Evolutionary conservation across 2,113 vertebrate genomes (phyloP).

Genomic region (Pyrgilauda ruficollis): DNA sequence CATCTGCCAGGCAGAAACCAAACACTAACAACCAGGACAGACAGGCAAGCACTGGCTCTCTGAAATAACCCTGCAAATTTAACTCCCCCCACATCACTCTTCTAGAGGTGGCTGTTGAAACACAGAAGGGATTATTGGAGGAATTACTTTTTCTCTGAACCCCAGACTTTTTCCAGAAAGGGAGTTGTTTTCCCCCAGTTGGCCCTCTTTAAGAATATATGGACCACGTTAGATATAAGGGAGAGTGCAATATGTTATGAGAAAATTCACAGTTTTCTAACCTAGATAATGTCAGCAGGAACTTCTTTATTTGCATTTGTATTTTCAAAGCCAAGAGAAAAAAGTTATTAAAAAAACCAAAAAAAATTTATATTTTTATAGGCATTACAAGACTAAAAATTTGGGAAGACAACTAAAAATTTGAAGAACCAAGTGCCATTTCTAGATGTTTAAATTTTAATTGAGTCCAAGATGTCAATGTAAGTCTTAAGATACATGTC

Average conservation of each 20-base stretch:
- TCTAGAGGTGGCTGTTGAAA: neutral
- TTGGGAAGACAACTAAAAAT: neutral
- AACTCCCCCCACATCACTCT: neutral
- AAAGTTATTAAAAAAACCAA: neutral
- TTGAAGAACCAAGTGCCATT: neutral
- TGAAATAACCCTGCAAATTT: neutral
- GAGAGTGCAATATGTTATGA: neutral
- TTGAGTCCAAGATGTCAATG: neutral
- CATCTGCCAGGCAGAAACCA: neutral
- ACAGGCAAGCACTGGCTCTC: neutral
- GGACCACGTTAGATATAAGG: neutral
- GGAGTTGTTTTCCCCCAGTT: neutral
- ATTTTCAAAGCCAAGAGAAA: neutral
- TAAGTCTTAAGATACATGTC: neutral
- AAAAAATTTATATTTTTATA: neutral
- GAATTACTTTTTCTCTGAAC: neutral
- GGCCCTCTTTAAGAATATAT: neutral
- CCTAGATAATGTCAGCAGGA: conserved; percentile 1
- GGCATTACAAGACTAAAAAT: neutral
- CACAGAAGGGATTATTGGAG: neutral
- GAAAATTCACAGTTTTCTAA: conserved; percentile 35
- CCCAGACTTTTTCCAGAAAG: neutral
- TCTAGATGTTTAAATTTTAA: neutral
- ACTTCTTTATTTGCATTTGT: neutral
- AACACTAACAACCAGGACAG: neutral